Evolutionary conservation across 2,797 vertebrate genomes (phyloP).

Genomic region (Avahi laniger): DNA sequence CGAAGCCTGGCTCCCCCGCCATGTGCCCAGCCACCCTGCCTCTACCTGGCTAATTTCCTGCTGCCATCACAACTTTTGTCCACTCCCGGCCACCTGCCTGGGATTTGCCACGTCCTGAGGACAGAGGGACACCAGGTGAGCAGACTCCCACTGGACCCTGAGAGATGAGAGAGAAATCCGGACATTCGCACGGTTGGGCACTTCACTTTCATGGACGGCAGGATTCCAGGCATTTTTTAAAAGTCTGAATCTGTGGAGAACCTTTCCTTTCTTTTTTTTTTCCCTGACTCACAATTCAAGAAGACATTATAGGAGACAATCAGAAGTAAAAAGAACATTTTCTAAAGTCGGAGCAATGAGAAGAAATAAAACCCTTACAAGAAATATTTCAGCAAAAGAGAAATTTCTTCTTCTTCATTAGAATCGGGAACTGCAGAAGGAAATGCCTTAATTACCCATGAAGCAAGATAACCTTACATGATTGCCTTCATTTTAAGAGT

Average conservation of each 20-base stretch:
- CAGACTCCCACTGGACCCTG: rapidly evolving
- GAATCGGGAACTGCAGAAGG: slow-evolving; percentile 39
- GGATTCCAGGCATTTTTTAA: neutral
- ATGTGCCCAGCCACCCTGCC: rapidly evolving
- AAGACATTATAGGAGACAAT: neutral
- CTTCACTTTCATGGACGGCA: rapidly evolving
- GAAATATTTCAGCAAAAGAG: slow-evolving; percentile 55
- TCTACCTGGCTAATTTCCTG: rapidly evolving
- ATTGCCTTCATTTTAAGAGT: neutral
- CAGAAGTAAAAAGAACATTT: slow-evolving; percentile 52
- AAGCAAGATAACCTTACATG: neutral
- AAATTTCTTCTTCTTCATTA: slow-evolving; percentile 63
- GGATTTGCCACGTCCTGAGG: rapidly evolving
- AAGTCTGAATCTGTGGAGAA: neutral
- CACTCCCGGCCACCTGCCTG: rapidly evolving
- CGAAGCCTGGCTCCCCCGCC: neutral
- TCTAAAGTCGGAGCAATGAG: slow-evolving; percentile 44
- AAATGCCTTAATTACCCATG: slow-evolving; percentile 56
- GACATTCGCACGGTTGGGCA: neutral
- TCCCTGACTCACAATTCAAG: neutral
- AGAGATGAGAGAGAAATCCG: rapidly evolving
- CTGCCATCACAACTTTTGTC: rapidly evolving
- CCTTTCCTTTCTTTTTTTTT: neutral
- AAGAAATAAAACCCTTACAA: slow-evolving; percentile 69
- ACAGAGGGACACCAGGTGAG: rapidly evolving